Evolutionary conservation across 2,888 invertebrate genomes (phyloP), one percentile per base, ranked within the genome.

Genomic region (Lepidonotus clava): DNA sequence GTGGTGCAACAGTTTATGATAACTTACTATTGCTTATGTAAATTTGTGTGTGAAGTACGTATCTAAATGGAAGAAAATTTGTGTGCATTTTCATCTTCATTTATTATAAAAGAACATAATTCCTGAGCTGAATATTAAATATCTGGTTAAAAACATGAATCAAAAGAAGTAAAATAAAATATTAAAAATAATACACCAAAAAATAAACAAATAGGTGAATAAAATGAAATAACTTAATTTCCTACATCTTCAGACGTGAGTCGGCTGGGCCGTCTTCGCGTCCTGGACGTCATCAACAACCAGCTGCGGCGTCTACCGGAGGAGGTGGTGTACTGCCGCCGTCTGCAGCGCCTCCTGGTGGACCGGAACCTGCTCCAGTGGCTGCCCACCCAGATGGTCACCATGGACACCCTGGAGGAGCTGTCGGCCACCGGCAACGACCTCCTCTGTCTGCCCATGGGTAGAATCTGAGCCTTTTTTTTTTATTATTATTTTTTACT

Each of bases 361-460:
- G 90, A 90, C 86, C 87, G 86, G 14, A 90, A 90, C 66, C 67
- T 56, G 14, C 86, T 90, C 32, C 34, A 32, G 11, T 71, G 84
- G 83, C 76, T 90, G 34, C 90, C 90, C n/a, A 76, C 87, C 0
- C 86, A 90, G 83, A 67, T 90, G 8, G 80, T 83, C n/a, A 36
- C 53, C 4, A 87, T 90, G 38, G n/a, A 46, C 11, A 34, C 83
- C 51, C 84, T 91, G 40, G 86, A 84, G 61, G 89, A 90, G 67
- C 32, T 90, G 6, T 89, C 90, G 5, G 89, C 87, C 21, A 67
- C 87, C 38, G 87, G 87, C 41, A 90, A 91, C 71, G 51, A 87
- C n/a, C 83, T 91, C 34, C 40, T 89, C 34, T 87, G 83, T 41
- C 85, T 90, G 0, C 90, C 90, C 28, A 86, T 86, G 71, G 89